Evolutionary conservation across 2,113 vertebrate genomes (phyloP).

Genomic region (Clupea harengus): DNA sequence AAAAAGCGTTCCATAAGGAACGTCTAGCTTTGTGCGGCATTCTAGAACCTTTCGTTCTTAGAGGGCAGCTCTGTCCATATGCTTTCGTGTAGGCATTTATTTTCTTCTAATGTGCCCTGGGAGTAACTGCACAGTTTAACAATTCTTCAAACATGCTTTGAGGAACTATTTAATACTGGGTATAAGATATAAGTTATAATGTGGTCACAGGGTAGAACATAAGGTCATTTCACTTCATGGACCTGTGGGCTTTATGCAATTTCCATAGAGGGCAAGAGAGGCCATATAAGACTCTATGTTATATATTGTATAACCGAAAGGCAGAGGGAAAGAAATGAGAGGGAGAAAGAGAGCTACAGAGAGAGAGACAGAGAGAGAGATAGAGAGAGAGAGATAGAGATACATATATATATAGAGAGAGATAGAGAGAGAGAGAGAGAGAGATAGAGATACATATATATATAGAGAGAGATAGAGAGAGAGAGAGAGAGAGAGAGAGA

Average conservation of each 20-base stretch:
- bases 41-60: neutral
- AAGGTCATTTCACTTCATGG: neutral
- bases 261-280: neutral
- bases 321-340: neutral
- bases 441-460: neutral
- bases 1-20: neutral
- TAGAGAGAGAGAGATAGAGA: neutral
- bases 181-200: neutral
- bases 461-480: neutral
- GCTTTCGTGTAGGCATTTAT: neutral
- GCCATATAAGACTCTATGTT: neutral
- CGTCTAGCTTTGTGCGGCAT: neutral
- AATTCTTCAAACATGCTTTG: slow-evolving; percentile 10
- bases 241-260: neutral
- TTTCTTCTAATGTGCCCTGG: neutral
- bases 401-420: neutral
- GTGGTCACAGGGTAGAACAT: neutral
- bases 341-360: neutral
- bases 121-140: neutral
- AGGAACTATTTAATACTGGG: neutral
- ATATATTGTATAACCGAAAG: slow-evolving; percentile 17
- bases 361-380: neutral
- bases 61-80: neutral
- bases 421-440: slow-evolving; percentile 8
- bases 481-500: neutral